Percentiles rank a stretch among this genome's conserved stretches.
Conservation (phyloP, 2,797 vertebrate genomes). For the Thaleichthys pacificus region DNA sequence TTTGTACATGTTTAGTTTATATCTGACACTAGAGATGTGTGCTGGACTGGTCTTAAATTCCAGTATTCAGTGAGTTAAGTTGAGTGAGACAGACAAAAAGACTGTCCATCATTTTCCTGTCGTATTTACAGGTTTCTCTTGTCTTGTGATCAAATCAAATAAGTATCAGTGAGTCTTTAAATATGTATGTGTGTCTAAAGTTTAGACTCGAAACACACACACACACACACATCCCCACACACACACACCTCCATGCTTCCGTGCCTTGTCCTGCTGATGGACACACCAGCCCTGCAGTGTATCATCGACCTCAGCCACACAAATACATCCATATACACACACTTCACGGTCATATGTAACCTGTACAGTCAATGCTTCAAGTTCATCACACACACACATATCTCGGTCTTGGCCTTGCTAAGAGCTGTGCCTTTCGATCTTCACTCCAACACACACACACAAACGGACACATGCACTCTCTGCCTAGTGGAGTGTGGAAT, state of each 20-base stretch:
- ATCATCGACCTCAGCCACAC: slow-evolving; percentile 31
- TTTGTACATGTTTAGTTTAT: not conserved
- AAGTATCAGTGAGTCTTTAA: not conserved
- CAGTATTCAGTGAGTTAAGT: not conserved
- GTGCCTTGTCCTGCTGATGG: slow-evolving; percentile 76
- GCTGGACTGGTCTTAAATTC: not conserved
- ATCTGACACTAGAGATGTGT: not conserved
- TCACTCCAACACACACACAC: slow-evolving; percentile 15
- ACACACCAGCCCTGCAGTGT: slow-evolving; percentile 42
- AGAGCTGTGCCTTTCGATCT: slow-evolving; percentile 66
- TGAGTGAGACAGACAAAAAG: slow-evolving; percentile 4
- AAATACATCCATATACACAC: not conserved
- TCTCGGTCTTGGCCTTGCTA: slow-evolving; percentile 30
- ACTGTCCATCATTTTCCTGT: not conserved
- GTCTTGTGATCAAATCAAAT: not conserved
- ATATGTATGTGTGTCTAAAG: slow-evolving; percentile 25
- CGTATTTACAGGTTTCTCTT: not conserved
- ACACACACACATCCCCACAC: slow-evolving; percentile 5
- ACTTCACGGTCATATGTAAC: no score
- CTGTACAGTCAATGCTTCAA: not conserved
- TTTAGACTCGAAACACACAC: slow-evolving; percentile 23
- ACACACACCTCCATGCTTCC: slow-evolving; percentile 50
- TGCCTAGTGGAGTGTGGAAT: not conserved
- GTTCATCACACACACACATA: slow-evolving; percentile 14
- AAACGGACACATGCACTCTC: slow-evolving; percentile 5